These are phyloP conservation scores for Mamestra brassicae DNA, from an alignment of 2,888 invertebrate species.

Conservation along the genomic window DNA sequence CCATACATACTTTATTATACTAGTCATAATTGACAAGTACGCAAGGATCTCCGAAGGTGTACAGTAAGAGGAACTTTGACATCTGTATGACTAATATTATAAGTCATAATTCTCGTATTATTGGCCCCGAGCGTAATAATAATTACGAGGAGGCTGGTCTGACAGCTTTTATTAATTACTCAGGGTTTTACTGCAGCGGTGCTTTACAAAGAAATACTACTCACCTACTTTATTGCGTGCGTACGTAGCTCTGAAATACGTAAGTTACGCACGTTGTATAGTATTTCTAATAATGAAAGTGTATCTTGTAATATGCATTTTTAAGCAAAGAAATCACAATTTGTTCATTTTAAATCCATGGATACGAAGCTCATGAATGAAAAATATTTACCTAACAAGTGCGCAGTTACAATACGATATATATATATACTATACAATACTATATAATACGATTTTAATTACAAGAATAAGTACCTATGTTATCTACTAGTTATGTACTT, in stretches of 20 bases:
- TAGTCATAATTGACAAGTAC: slow-evolving; percentile 2
- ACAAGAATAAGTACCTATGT: neutral
- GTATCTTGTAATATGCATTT: neutral
- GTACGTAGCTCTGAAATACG: neutral
- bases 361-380: neutral
- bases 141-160: slow-evolving; percentile 35
- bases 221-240: slow-evolving; percentile 3
- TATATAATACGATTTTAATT: slow-evolving; percentile 1
- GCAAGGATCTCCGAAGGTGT: slow-evolving; percentile 1
- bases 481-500: neutral
- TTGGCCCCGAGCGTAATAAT: slow-evolving; percentile 43
- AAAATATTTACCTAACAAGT: slow-evolving; percentile 3
- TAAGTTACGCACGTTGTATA: neutral
- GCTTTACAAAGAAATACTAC: slow-evolving; percentile 14
- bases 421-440: too few species aligned
- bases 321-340: neutral
- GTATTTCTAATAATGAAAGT: neutral
- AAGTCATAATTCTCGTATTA: slow-evolving; percentile 27
- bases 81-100: slow-evolving; percentile 13
- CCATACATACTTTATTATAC: too few species aligned
- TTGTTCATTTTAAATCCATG: neutral
- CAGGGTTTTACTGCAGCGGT: slow-evolving; percentile 25
- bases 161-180: slow-evolving; percentile 43
- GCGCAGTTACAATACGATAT: neutral
- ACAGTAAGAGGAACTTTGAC: slow-evolving; percentile 13